Evolutionary conservation across 2,888 invertebrate genomes (phyloP), one percentile per base, ranked within the genome.

Genomic region (Eristalinus sepulchralis): DNA sequence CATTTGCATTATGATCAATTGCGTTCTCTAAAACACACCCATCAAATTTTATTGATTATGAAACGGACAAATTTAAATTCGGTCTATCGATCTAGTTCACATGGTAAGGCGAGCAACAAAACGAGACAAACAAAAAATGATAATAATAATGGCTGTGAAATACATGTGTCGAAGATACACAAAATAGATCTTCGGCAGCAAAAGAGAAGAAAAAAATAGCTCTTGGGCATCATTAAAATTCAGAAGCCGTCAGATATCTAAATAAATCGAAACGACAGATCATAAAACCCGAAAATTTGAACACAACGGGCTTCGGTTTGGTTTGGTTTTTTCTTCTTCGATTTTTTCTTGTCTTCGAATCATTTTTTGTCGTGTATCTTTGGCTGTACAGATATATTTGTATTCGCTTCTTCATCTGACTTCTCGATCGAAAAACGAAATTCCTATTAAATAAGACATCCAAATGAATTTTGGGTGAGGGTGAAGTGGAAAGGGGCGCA

Each of bases 231-330:
- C 78, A 86, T 86, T 86, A 83, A 86, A 86, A 86, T 86, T 86
- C 86, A 86, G 86, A 83, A 86, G 83, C 83, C 86, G 83, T 86
- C 86, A 86, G 83, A 86, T 86, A 86, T 83, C 83, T 82, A 91
- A 91, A 91, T 91, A 92, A 91, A 91, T 92, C 92, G 92, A 91
- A 91, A 92, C 91, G 91, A 92, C 92, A 92, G 92, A 92, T 92
- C 92, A 91, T 92, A 91, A 91, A 92, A 91, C 80, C 77, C 71
- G 75, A 81, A 83, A 83, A 79, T 82, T 75, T 83, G 66, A 88
- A 88, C 86, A 71, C 83, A 83, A 73, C 83, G 82, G 36, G 22
- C 64, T 53, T 66, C 34, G 17, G 63, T 75, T 66, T 57, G 57
- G 68, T 77, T 86, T 36, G 82, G 71, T 81, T 39, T 76, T 36